These are phyloP conservation scores for Callocephalon fimbriatum DNA, from an alignment of 2,113 vertebrate species.

Conservation along the genomic window DNA sequence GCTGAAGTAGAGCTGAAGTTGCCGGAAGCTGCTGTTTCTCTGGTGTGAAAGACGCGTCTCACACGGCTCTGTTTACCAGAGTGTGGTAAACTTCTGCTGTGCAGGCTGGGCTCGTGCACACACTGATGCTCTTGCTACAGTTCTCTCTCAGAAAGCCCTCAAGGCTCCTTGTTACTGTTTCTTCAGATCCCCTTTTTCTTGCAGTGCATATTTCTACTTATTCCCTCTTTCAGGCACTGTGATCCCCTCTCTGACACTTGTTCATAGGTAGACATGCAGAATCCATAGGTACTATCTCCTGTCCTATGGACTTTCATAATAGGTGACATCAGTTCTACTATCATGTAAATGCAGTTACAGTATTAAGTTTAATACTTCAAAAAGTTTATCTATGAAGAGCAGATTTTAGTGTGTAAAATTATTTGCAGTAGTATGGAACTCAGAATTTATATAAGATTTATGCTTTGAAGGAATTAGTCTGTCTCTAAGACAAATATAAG, in stretches of 20 bases:
- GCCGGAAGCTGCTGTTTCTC: neutral
- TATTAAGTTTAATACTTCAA: neutral
- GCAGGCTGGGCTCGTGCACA: neutral
- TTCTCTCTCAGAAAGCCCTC: neutral
- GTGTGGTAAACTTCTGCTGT: neutral
- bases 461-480: neutral
- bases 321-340: neutral
- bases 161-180: neutral
- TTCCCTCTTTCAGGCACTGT: neutral
- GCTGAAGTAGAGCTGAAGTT: neutral
- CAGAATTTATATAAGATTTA: neutral
- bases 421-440: neutral
- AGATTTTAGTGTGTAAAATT: neutral
- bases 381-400: neutral
- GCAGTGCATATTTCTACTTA: neutral
- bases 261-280: neutral
- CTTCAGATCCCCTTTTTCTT: neutral
- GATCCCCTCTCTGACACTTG: neutral
- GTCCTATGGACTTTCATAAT: neutral
- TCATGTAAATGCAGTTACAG: neutral
- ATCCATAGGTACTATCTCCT: neutral
- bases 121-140: neutral
- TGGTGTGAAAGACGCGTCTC: neutral
- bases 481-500: neutral
- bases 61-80: fast-evolving